A percentile compares a stretch with the other conserved stretches of the same genome.
phyloP scores from a whole-genome alignment of 1,140 invertebrate genomes.

The Brachionus calyciflorus region DNA sequence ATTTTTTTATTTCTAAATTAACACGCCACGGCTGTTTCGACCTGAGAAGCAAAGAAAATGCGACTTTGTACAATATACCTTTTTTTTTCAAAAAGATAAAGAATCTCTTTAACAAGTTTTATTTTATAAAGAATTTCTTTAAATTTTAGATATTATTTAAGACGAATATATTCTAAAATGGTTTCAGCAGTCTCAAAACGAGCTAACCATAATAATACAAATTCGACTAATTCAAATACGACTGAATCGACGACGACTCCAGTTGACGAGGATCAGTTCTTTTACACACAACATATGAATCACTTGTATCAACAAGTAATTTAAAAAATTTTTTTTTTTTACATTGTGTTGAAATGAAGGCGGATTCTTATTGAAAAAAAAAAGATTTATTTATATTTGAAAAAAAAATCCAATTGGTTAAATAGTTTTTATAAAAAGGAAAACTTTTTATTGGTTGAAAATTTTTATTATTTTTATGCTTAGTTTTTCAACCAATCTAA shows the following conservation, averaged over 20 bases:
- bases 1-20: background rate
- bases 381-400: too few relatives aligned
- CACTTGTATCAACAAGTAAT: slow-evolving; percentile 27
- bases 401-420: background rate
- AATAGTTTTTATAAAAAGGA: background rate
- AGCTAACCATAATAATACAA: background rate
- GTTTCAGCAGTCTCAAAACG: slow-evolving; percentile 22
- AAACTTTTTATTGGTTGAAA: slow-evolving; percentile 28
- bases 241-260: background rate
- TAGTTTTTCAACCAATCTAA: too few relatives aligned
- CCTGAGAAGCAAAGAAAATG: too few relatives aligned
- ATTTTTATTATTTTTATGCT: too few relatives aligned
- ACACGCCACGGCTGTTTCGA: too few relatives aligned
- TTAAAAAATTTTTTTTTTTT: background rate
- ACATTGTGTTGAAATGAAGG: background rate
- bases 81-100: too few relatives aligned
- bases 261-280: slow-evolving; percentile 10
- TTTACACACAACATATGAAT: slow-evolving; percentile 7
- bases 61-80: too few relatives aligned
- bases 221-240: background rate
- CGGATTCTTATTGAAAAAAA: too few relatives aligned
- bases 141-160: background rate
- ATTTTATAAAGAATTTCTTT: too few relatives aligned
- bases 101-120: too few relatives aligned
- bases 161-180: background rate